Evolutionary conservation across 2,888 invertebrate species (phyloP).

Genomic region (Scaptomyza caliginosa): DNA sequence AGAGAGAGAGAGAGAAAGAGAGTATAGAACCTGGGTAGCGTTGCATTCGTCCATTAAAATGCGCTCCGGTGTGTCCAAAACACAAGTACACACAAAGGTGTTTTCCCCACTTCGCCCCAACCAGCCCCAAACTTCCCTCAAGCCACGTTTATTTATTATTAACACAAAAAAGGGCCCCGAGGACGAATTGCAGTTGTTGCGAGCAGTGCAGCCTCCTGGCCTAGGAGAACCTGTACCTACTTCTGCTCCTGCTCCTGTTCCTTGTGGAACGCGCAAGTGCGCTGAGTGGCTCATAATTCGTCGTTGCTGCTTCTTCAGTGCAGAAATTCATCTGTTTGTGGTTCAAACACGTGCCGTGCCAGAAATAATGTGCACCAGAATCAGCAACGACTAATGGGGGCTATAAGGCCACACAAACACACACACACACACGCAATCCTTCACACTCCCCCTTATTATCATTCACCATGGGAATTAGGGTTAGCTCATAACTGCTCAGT

Average conservation of each 20-base stretch:
- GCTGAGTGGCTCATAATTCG: conserved; percentile 79
- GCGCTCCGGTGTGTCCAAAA: conserved; percentile 76
- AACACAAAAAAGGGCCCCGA: conserved; percentile 72
- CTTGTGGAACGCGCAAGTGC: conserved; percentile 60
- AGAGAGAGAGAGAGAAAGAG: background rate
- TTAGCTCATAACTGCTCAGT: conserved; percentile 4
- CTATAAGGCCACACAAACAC: conserved; percentile 32
- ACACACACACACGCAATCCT: background rate
- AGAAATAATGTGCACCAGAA: conserved; percentile 68
- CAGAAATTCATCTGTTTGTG: conserved; percentile 77
- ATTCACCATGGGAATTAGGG: conserved; percentile 14
- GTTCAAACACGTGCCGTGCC: conserved; percentile 76
- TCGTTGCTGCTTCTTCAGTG: conserved; percentile 50
- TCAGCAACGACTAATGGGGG: conserved; percentile 69
- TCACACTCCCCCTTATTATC: background rate
- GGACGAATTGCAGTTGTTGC: conserved; percentile 73
- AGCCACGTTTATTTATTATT: conserved; percentile 78
- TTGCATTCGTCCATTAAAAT: conserved; percentile 80
- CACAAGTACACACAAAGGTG: conserved; percentile 59
- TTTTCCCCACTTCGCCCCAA: background rate
- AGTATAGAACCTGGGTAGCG: conserved; percentile 32
- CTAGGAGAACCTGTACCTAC: conserved; percentile 16
- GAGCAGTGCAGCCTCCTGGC: conserved; percentile 45
- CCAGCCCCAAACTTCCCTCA: conserved; percentile 7
- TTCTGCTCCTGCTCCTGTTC: background rate